Evolutionary conservation across 1,140 invertebrate genomes (phyloP).

Genomic region (Drosophila pandora): DNA sequence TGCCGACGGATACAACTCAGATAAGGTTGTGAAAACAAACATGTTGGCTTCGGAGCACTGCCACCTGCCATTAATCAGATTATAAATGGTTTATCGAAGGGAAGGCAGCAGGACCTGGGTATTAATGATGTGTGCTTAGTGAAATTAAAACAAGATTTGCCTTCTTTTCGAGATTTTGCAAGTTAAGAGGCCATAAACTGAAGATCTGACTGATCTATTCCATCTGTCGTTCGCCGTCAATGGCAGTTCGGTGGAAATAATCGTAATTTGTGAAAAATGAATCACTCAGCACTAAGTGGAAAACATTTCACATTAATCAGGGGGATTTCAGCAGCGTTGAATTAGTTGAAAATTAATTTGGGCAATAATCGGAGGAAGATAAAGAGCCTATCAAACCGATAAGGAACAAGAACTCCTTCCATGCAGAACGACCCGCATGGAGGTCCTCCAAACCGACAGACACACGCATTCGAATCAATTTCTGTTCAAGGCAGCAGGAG

Average conservation of each 20-base stretch:
- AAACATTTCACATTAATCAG: slow-evolving; percentile 11
- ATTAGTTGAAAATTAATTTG: slow-evolving; percentile 4
- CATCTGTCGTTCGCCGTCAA: slow-evolving; percentile 1
- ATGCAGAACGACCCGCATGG: slow-evolving; percentile 34
- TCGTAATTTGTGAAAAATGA: slow-evolving; percentile 22
- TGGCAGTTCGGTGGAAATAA: slow-evolving; percentile 37
- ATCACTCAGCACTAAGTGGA: slow-evolving; percentile 1
- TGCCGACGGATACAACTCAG: slow-evolving; percentile 27
- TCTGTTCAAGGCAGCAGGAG: slow-evolving; percentile 43
- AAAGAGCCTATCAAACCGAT: background rate
- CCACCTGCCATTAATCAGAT: slow-evolving; percentile 26
- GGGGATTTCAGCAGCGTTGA: background rate
- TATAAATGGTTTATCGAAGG: slow-evolving; percentile 29
- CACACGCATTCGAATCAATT: slow-evolving; percentile 42
- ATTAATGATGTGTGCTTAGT: slow-evolving; percentile 33
- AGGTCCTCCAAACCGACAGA: slow-evolving; percentile 7
- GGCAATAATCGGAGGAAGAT: background rate
- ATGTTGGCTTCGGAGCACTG: slow-evolving; percentile 10
- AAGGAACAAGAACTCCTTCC: slow-evolving; percentile 6
- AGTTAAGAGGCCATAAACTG: background rate
- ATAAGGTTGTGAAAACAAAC: slow-evolving; percentile 47
- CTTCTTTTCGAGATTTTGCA: background rate
- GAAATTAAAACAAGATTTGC: slow-evolving; percentile 7
- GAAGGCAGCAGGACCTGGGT: slow-evolving; percentile 18
- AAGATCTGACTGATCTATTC: slow-evolving; percentile 7